Percentiles rank a stretch among this genome's conserved stretches.
Conservation (phyloP, 2,797 vertebrate genomes). For the Phyllotis vaccarum region DNA sequence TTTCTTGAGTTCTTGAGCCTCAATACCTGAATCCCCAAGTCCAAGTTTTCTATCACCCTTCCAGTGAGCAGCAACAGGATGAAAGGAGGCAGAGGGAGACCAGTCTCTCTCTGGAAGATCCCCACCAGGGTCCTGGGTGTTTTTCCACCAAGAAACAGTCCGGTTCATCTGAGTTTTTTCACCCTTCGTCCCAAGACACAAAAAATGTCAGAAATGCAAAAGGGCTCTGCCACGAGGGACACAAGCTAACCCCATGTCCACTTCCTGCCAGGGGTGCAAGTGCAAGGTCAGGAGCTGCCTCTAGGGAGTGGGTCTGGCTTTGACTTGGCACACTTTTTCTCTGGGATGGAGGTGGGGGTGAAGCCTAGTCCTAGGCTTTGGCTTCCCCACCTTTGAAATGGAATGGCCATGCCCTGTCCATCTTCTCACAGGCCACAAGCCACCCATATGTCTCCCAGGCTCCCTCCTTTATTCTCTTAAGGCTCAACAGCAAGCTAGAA, state of each 20-base stretch:
- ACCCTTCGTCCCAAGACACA: conserved; percentile 77
- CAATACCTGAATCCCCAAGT: fast-evolving
- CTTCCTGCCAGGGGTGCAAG: conserved; percentile 24
- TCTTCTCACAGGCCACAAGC: too few species aligned
- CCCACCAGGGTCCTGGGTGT: background rate
- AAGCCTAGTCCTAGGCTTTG: background rate
- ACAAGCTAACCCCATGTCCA: background rate
- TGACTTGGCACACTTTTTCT: background rate
- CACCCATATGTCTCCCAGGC: fast-evolving
- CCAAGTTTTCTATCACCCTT: background rate
- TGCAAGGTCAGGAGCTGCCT: background rate
- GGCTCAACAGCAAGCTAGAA: background rate
- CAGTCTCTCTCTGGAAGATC: background rate
- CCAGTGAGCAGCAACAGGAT: too few species aligned
- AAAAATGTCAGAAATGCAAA: conserved; percentile 76
- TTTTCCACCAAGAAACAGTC: conserved; percentile 67
- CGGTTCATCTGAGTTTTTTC: conserved; percentile 73
- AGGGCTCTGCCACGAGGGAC: background rate
- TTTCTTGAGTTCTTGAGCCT: background rate
- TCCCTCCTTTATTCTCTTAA: background rate
- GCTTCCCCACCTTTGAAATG: background rate
- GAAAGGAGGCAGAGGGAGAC: background rate
- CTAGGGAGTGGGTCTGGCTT: background rate
- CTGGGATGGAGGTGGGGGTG: fast-evolving
- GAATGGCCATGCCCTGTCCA: too few species aligned